phyloP scores from a whole-genome alignment of 2,888 invertebrate genomes.

The Resseliella maxima region DNA sequence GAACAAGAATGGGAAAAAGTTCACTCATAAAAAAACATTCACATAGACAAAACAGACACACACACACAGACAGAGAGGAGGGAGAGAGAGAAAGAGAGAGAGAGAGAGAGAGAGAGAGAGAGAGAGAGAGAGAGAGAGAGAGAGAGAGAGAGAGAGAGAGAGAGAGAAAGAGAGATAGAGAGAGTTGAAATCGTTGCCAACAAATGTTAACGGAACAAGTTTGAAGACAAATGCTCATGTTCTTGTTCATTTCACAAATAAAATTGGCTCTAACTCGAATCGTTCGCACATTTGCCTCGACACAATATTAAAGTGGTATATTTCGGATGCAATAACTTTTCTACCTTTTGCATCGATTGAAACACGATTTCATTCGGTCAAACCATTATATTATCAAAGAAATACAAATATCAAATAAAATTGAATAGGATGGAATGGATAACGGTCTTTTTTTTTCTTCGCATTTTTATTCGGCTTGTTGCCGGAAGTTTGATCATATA shows the following conservation, averaged over 20 bases:
- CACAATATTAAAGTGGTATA: not conserved
- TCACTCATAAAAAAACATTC: not conserved
- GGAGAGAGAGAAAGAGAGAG: too few species aligned
- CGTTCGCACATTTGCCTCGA: not conserved
- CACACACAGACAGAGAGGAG: too few species aligned
- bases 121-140: too few species aligned
- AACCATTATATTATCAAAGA: not conserved
- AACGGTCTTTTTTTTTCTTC: not conserved
- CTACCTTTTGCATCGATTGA: conserved; percentile 18
- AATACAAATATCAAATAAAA: conserved; percentile 15
- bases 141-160: too few species aligned
- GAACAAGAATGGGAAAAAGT: not conserved
- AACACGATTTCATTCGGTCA: not conserved
- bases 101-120: too few species aligned
- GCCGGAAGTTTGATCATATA: conserved; percentile 2
- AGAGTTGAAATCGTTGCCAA: conserved; percentile 20
- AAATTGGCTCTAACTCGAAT: conserved; percentile 3
- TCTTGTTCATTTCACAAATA: conserved; percentile 31
- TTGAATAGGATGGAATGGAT: not conserved
- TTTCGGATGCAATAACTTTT: conserved; percentile 19
- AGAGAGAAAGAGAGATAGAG: too few species aligned
- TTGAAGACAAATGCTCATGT: conserved; percentile 27
- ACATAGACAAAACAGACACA: not conserved
- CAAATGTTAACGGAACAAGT: not conserved
- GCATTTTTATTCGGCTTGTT: not conserved